Percentiles rank a stretch among this genome's conserved stretches.
Evolutionary conservation across 2,113 vertebrate genomes (phyloP).

Genomic region (Orycteropus afer): DNA sequence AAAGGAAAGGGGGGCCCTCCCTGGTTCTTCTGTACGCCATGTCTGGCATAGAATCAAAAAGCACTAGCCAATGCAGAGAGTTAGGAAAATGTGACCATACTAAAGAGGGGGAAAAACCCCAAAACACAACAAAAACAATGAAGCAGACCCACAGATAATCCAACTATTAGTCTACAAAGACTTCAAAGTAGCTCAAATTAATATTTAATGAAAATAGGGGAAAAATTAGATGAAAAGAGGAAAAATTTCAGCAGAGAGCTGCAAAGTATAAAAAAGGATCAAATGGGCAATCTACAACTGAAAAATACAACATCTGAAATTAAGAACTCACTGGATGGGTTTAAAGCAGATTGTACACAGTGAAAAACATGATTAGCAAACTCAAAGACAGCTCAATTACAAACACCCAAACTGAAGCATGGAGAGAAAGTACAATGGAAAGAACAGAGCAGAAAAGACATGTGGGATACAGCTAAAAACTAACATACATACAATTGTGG

Average conservation of each 20-base stretch:
- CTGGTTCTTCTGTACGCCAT: not conserved
- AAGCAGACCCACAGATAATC: not conserved
- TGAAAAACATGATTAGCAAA: not conserved
- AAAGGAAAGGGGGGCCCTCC: not conserved
- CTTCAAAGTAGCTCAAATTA: conserved; percentile 20
- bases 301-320: conserved; percentile 24
- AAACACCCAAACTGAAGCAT: not conserved
- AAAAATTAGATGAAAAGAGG: conserved; percentile 2
- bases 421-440: not conserved
- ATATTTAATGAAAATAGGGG: not conserved
- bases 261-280: not conserved
- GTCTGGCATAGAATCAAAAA: not conserved
- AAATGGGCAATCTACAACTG: not conserved
- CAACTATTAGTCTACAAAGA: not conserved
- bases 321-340: not conserved
- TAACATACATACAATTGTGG: not conserved
- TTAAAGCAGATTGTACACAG: not conserved
- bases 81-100: not conserved
- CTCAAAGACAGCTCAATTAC: not conserved
- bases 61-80: not conserved
- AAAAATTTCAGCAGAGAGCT: conserved; percentile 16
- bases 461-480: not conserved
- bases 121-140: not conserved
- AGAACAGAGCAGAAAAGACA: conserved; percentile 22
- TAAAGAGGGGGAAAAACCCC: too few relatives aligned